Conservation (phyloP, 2,113 vertebrate genomes). For the Pseudolaguvia tuberculata region DNA sequence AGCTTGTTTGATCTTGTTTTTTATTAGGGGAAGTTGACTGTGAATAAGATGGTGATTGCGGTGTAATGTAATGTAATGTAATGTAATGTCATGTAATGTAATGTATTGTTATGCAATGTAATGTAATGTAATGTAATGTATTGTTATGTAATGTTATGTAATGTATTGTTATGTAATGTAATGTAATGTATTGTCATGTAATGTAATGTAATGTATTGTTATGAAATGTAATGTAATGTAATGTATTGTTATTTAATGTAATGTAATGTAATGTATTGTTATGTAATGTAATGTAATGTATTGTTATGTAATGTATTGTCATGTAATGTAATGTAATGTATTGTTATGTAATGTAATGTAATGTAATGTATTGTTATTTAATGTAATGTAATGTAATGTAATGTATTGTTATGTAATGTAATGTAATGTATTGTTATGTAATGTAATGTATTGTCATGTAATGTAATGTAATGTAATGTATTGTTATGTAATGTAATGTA, state of each 20-base stretch:
- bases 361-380: slow-evolving; percentile 20
- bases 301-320: slow-evolving; percentile 17
- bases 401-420: too few species aligned
- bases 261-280: slow-evolving; percentile 17
- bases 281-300: slow-evolving; percentile 17
- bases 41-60: slow-evolving; percentile 6
- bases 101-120: slow-evolving; percentile 7
- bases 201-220: too few species aligned
- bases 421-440: slow-evolving; percentile 16
- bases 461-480: slow-evolving; percentile 17
- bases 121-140: too few species aligned
- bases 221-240: too few species aligned
- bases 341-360: too few species aligned
- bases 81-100: too few species aligned
- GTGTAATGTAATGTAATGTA: slow-evolving; percentile 11
- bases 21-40: slow-evolving; percentile 12
- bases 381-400: slow-evolving; percentile 19
- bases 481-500: too few species aligned
- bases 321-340: slow-evolving; percentile 17
- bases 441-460: too few species aligned
- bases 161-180: too few species aligned
- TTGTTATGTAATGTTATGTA: too few species aligned
- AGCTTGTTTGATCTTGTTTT: slow-evolving; percentile 31
- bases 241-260: too few species aligned
- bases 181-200: slow-evolving; percentile 16